Evolutionary conservation across 2,888 invertebrate genomes (phyloP).

Genomic region (Tetramorium bicarinatum): DNA sequence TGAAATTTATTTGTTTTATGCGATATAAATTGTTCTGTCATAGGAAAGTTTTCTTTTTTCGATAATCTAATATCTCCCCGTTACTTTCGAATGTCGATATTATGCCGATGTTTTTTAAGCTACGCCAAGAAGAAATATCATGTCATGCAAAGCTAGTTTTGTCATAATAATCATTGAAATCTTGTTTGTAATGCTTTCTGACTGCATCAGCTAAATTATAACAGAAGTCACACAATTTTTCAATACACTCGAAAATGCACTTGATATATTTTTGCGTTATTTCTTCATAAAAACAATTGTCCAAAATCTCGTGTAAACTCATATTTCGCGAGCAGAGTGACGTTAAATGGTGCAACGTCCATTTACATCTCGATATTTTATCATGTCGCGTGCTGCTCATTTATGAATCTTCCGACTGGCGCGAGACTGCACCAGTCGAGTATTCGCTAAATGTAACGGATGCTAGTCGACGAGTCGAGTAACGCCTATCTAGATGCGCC

Average conservation of each 20-base stretch:
- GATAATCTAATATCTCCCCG: neutral
- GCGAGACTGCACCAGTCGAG: constrained; percentile 59
- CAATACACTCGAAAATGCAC: neutral
- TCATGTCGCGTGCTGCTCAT: constrained; percentile 80
- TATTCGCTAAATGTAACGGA: constrained; percentile 63
- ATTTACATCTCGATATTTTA: constrained; percentile 77
- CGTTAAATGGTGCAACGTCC: constrained; percentile 53
- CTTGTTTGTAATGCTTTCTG: neutral
- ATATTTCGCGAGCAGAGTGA: constrained; percentile 51
- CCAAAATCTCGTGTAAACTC: constrained; percentile 59
- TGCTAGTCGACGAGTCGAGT: constrained; percentile 52
- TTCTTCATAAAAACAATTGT: constrained; percentile 42
- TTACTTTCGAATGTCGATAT: neutral
- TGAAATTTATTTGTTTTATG: neutral
- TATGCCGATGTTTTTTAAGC: neutral
- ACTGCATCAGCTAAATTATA: neutral
- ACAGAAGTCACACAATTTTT: neutral
- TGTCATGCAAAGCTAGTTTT: neutral
- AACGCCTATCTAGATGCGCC: constrained; percentile 62
- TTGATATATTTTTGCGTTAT: neutral
- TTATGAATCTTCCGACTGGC: constrained; percentile 78
- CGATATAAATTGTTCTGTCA: neutral
- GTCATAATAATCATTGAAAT: neutral
- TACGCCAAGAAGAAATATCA: neutral
- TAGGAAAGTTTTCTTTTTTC: neutral